Conservation (phyloP, 2,797 vertebrate genomes). For the Alectoris magna region DNA sequence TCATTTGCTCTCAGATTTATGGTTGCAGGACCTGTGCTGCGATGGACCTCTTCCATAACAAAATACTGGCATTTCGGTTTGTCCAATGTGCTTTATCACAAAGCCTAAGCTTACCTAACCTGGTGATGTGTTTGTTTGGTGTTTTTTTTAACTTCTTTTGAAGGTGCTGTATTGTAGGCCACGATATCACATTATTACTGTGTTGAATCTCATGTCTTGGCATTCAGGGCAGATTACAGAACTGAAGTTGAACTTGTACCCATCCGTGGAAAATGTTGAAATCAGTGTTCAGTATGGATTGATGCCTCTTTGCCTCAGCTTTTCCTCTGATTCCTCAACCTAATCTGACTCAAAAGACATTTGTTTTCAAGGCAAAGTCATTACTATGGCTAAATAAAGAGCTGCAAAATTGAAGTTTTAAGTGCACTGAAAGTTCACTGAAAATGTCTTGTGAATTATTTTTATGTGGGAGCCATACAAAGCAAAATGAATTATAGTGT, state of each 20-base stretch:
- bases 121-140: neutral
- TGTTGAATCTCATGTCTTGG: rapidly evolving
- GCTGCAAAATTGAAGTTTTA: neutral
- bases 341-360: neutral
- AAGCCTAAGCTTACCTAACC: neutral
- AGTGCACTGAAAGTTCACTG: neutral
- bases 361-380: neutral
- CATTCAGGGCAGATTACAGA: neutral
- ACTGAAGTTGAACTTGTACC: neutral
- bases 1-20: neutral
- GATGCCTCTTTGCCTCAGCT: neutral
- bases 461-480: neutral
- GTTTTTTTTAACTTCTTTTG: neutral
- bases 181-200: rapidly evolving
- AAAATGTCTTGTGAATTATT: neutral
- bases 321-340: neutral
- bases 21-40: neutral
- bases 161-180: neutral
- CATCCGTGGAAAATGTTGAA: neutral
- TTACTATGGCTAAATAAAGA: neutral
- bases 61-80: neutral
- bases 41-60: neutral
- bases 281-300: rapidly evolving
- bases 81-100: neutral
- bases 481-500: neutral